phyloP scores from a whole-genome alignment of 2,113 vertebrate species.

The Corythaeola cristata region DNA sequence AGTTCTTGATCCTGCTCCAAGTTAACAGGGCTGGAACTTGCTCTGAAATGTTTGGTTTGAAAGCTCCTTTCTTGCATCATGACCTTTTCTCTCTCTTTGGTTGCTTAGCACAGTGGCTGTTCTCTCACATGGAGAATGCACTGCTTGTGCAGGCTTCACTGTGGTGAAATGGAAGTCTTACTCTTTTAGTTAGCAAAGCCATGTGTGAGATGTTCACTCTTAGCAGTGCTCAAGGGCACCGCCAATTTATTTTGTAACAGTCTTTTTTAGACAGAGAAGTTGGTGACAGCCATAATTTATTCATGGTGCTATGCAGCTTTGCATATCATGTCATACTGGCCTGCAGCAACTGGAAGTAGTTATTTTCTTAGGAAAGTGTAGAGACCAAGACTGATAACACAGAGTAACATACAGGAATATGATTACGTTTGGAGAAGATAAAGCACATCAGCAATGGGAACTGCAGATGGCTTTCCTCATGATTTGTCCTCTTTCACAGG shows the following conservation, averaged over 20 bases:
- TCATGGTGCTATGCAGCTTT: slow-evolving; percentile 43
- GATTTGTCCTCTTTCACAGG: background rate
- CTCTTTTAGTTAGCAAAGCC: background rate
- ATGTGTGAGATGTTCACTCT: slow-evolving; percentile 22
- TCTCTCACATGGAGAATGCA: background rate
- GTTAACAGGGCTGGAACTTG: background rate
- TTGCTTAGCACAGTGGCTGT: background rate
- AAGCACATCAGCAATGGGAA: background rate
- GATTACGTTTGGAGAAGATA: slow-evolving; percentile 11
- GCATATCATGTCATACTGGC: slow-evolving; percentile 9
- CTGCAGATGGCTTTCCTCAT: background rate
- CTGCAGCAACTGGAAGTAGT: slow-evolving; percentile 1
- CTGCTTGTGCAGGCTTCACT: background rate
- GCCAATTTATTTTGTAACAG: slow-evolving; percentile 56
- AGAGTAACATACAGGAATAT: background rate
- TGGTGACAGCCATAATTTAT: slow-evolving; percentile 63
- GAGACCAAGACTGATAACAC: slow-evolving; percentile 26
- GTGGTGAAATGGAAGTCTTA: slow-evolving; percentile 10
- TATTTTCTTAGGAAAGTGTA: slow-evolving; percentile 42
- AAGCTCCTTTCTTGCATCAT: background rate
- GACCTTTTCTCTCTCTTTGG: background rate
- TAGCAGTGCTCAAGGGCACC: slow-evolving; percentile 12
- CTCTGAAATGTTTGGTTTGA: background rate
- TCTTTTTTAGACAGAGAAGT: background rate
- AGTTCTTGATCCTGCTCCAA: background rate